Evolutionary conservation across 1,140 invertebrate species (phyloP), one percentile per base, ranked within the genome.

Genomic region (Phortica variegata): DNA sequence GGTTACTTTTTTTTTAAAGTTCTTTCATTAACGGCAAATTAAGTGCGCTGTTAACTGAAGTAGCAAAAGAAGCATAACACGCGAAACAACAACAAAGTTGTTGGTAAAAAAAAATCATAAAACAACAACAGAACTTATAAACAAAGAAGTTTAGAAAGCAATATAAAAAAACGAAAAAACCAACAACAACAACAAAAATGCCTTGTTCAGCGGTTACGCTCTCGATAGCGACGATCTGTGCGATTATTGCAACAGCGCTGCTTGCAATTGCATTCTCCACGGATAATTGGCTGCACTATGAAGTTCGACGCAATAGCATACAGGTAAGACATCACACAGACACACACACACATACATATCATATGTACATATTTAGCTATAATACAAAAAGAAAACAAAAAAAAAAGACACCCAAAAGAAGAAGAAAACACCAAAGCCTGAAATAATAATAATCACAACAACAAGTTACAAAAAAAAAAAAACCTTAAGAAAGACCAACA

Each of bases 121-220:
- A n/a, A n/a, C n/a, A n/a, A n/a, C n/a, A n/a, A n/a, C n/a, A n/a
- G n/a, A n/a, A n/a, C n/a, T n/a, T n/a, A n/a, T n/a, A n/a, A n/a
- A n/a, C n/a, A n/a, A n/a, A n/a, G n/a, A n/a, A n/a, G n/a, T n/a
- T n/a, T n/a, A n/a, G n/a, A n/a, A n/a, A n/a, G n/a, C n/a, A n/a
- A n/a, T n/a, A n/a, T n/a, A 47, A 20, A 23, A 44, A 38, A 16
- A 32, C 23, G 16, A 40, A 15, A 29, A n/a, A 40, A 33, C 15
- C n/a, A n/a, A n/a, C n/a, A n/a, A 12, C 26, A 46, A 38, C 40
- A 56, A 46, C 34, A 38, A 65, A 59, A 77, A 95, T 95, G 92
- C 90, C 91, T 79, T 95, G 92, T 82, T 94, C 92, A 58, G 92
- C 93, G 59, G 90, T 95, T 69, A 95, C 92, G 66, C 80, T 96